phyloP scores from a whole-genome alignment of 2,113 vertebrate species.

The Theropithecus gelada region DNA sequence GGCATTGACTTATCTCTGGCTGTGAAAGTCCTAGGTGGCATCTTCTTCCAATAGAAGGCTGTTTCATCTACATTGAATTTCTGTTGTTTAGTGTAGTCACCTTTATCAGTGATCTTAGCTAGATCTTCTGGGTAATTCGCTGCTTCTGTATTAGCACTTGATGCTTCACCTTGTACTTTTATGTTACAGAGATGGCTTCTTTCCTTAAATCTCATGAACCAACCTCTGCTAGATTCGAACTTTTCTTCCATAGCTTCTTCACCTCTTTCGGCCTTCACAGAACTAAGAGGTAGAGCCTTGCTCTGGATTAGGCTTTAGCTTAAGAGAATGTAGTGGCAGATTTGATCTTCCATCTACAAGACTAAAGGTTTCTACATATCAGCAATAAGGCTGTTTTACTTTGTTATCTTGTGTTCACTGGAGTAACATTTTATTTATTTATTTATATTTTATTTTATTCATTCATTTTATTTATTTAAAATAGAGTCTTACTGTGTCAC shows the following conservation, averaged over 20 bases:
- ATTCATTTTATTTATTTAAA: no score
- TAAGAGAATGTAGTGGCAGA: neutral
- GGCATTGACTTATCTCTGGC: neutral
- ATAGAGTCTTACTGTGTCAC: no score
- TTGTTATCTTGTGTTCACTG: neutral
- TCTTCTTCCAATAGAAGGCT: neutral
- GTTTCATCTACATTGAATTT: neutral
- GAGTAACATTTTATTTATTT: neutral
- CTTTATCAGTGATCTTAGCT: neutral
- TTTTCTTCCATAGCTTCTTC: neutral
- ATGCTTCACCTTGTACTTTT: neutral
- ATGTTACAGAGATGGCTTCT: neutral
- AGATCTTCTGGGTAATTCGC: neutral
- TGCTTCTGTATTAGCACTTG: neutral
- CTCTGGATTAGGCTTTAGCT: neutral
- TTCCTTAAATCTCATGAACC: neutral
- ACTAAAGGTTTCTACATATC: neutral
- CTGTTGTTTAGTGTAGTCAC: neutral
- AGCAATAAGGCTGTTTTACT: neutral
- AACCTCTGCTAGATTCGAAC: neutral
- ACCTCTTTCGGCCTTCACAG: neutral
- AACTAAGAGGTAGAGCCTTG: neutral
- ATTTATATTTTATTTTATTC: no score
- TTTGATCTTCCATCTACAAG: neutral
- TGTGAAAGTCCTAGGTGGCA: neutral